These are phyloP conservation scores for Drosophila auraria DNA, from an alignment of 1,140 invertebrate species.

Conservation along the genomic window DNA sequence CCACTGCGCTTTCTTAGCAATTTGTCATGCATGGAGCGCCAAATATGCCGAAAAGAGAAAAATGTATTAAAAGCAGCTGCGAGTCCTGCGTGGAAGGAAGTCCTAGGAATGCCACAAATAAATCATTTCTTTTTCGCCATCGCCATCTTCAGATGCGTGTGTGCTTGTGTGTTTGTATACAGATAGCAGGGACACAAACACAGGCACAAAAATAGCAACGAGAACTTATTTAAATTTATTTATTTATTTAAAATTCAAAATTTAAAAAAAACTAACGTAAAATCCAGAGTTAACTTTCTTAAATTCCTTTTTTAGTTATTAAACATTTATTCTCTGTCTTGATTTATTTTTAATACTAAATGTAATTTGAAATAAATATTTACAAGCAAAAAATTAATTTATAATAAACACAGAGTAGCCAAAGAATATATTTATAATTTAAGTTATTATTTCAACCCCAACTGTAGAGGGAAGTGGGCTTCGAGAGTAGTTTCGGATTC, in stretches of 20 bases:
- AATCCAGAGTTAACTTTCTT: no score
- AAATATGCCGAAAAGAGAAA: conserved; percentile 81
- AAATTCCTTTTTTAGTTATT: not conserved
- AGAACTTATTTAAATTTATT: not conserved
- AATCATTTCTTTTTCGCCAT: conserved; percentile 72
- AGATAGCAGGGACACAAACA: conserved; percentile 1
- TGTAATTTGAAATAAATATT: no score
- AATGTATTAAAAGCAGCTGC: conserved; percentile 80
- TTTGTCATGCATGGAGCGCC: conserved; percentile 82
- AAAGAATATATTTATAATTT: no score
- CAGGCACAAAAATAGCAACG: not conserved
- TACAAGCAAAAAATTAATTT: no score
- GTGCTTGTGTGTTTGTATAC: conserved; percentile 7
- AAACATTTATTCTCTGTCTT: not conserved
- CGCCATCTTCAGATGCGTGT: conserved; percentile 16
- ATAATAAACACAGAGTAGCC: no score
- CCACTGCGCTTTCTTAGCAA: conserved; percentile 76
- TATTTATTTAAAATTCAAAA: no score
- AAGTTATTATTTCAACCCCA: not conserved
- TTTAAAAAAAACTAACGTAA: no score
- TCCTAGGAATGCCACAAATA: conserved; percentile 80
- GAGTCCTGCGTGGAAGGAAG: conserved; percentile 49
- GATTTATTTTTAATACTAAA: no score
- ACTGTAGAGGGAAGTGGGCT: not conserved
- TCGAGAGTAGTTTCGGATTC: conserved; percentile 60